Conservation (phyloP, 2,797 vertebrate genomes). For the Tinamus major region DNA sequence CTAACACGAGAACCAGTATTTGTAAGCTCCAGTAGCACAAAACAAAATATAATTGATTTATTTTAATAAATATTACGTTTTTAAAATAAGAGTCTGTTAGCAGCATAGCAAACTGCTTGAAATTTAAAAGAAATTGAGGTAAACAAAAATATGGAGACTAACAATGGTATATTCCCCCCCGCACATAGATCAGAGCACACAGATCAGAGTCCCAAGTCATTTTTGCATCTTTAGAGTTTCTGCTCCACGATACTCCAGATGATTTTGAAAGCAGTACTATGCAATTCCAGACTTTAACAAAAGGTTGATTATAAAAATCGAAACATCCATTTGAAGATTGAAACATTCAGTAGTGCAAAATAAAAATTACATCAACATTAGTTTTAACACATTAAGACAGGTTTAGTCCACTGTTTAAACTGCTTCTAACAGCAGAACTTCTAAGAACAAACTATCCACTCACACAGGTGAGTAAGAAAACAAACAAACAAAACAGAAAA, state of each 20-base stretch:
- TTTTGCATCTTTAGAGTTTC: neutral
- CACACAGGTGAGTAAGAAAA: neutral
- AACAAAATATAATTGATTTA: neutral
- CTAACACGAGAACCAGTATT: neutral
- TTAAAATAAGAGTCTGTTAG: neutral
- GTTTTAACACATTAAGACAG: neutral
- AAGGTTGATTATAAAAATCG: neutral
- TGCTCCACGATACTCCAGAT: neutral
- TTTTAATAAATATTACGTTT: too few species aligned
- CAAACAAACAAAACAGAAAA: neutral
- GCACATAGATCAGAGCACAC: neutral
- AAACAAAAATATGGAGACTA: neutral
- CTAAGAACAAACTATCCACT: neutral
- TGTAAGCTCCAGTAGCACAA: neutral
- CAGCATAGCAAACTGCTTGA: neutral
- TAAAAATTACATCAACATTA: neutral
- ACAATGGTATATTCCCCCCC: neutral
- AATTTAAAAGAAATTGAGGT: neutral
- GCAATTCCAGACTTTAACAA: neutral
- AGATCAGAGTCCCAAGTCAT: neutral
- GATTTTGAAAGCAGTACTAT: neutral
- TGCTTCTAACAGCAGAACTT: neutral
- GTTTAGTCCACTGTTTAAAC: neutral
- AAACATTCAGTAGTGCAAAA: neutral
- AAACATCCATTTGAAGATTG: neutral